Base-by-base conservation (phyloP, 1,140 invertebrate species). In the Drosophila prosaltans region DNA sequence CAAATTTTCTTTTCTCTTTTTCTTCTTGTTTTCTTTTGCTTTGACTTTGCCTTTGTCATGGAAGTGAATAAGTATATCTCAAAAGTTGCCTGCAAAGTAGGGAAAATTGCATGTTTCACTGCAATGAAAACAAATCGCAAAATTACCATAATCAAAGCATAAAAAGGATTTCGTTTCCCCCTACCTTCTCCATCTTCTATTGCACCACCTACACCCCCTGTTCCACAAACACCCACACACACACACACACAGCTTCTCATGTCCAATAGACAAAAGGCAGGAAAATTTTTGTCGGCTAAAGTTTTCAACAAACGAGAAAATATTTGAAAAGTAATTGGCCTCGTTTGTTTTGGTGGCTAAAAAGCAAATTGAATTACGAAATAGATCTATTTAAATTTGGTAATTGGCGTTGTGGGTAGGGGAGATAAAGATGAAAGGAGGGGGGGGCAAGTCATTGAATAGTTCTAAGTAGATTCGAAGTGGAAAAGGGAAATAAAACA, bases 81-180 rank as follows among this genome's bases (percentile, higher is more conserved):
- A 51, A 51, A 51, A 51, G 45, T 51, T 51, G 45, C 45, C 45
- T 51, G 45, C 45, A 51, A 51, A 51, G 45, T 51, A 24, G 65
- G 62, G 80, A 82, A 82, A 81, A 81, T 82, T 81, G 80, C 80
- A 81, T 81, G 80, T 81, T 81, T 78, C 80, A 71, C 60, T 81
- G 80, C 80, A 81, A 81, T 81, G 80, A 81, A 81, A 81, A 81
- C 80, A 81, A 81, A 81, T 81, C 80, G 80, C 80, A 82, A 81
- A 81, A 81, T 81, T 81, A 81, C 80, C 80, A 81, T 81, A 81
- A 81, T 81, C 80, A 81, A 81, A 81, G 80, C 80, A 81, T 81
- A 82, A 81, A 81, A 82, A 69, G 65, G 70, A 78, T 81, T 74
- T 78, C 76, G 66, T 65, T 73, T 55, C 51, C 45, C 45, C 21